A percentile compares a stretch with the other conserved stretches of the same genome.
Evolutionary conservation across 2,113 vertebrate species (phyloP).

Genomic region (Syrrhaptes paradoxus): DNA sequence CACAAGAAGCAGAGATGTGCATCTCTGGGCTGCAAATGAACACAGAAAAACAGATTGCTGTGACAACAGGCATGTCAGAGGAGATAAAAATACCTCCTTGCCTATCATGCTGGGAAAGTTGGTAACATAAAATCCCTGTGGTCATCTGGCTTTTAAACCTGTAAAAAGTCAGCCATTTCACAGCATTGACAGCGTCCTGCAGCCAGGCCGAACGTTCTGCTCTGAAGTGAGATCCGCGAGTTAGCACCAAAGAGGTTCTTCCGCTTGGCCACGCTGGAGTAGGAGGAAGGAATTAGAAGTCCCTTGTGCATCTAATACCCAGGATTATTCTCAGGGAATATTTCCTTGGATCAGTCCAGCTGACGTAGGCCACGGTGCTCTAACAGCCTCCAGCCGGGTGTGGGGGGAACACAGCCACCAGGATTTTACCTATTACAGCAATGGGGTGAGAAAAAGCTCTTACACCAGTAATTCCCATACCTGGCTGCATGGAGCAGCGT

Average conservation of each 20-base stretch:
- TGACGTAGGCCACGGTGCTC: fast-evolving
- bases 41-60: background rate
- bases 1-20: background rate
- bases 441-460: background rate
- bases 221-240: background rate
- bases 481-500: background rate
- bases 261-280: background rate
- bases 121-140: background rate
- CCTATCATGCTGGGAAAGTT: background rate
- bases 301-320: background rate
- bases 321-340: background rate
- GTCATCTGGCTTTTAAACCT: background rate
- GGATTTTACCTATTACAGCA: background rate
- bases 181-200: fast-evolving
- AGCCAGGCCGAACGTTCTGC: background rate
- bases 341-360: background rate
- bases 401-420: fast-evolving
- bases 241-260: background rate
- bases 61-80: background rate
- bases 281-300: conserved; percentile 1
- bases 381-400: background rate
- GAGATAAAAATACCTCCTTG: background rate
- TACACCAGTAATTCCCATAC: background rate
- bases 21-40: background rate
- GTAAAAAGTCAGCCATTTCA: background rate